Evolutionary conservation across 2,113 vertebrate species (phyloP), one percentile per base, ranked within the genome.

Genomic region (Pogonocichla stellata): DNA sequence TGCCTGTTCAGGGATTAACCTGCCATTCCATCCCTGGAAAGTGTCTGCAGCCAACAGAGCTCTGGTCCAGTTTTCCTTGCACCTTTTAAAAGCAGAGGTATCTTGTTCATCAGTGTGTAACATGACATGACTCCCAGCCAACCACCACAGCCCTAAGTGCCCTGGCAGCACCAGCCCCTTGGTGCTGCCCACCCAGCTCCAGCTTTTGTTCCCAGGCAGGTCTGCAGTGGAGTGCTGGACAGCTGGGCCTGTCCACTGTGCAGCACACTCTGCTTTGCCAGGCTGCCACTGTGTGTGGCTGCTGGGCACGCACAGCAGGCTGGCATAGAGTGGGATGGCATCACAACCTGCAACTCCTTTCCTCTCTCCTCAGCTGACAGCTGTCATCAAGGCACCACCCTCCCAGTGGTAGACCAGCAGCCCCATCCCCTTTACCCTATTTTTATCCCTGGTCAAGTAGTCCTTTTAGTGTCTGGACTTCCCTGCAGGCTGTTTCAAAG

Each of bases 201-300:
- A 5, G 81, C 87, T 96, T 94, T 98, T 96, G 94, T 97, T 96
- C 65, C 82, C 85, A 36, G 38, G 18, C 15, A 23, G 58, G 51
- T 70, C 38, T 58, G 60, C 13, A 0, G 48, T 7, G 1, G 42
- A 1, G 13, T 43, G 34, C 53, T 3, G 58, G 45, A 19, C 1
- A 18, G 50, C 57, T 72, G 83, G 65, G 70, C 61, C 42, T 48
- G 69, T 36, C 20, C 1, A 8, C 26, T 0, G 0, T 9, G 1
- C 70, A 50, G 65, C 40, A 23, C 5, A 0, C 77, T 33, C 31
- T 0, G 6, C 28, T 75, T 82, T 2, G 0, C 42, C 3, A 1
- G 42, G 40, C 42, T 77, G 36, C 43, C 29, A 9, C 31, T 50
- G 43, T 48, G 25, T 34, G n/a, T 3, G 5, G 43, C 43, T 0